Evolutionary conservation across 2,888 invertebrate species (phyloP), one percentile per base, ranked within the genome.

Genomic region (Macrophya alboannulata): DNA sequence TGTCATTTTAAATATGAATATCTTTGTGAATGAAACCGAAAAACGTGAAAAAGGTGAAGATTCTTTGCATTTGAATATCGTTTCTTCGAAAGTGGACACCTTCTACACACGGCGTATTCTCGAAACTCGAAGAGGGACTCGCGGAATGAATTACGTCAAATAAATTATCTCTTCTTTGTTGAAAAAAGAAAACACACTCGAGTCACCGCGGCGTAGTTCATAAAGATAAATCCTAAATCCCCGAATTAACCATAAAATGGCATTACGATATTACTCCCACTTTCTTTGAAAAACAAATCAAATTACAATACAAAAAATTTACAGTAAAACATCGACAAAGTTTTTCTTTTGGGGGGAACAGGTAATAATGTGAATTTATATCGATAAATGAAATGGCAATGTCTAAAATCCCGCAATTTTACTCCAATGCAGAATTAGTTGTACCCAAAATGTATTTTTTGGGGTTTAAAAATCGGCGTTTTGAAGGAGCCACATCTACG

Each of bases 121-220:
- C 51, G 25, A 40, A n/a, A 48, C 48, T 6, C n/a, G n/a, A n/a
- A n/a, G n/a, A n/a, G n/a, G 43, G 17, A 74, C 74, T n/a, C 45
- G 45, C 12, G 2, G 43, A n/a, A 72, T 72, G 1, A 72, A 72
- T 72, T 21, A 43, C n/a, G 31, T n/a, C 43, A 21, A 40, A 25
- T 72, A 43, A 31, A 25, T 12, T 31, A 72, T 72, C 65, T 65
- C 65, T 43, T 72, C 43, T 40, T 43, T 72, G 43, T 72, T 72
- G 17, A 43, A 45, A 72, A 68, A n/a, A n/a, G n/a, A n/a, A 62
- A 31, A 31, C 1, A 31, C 31, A 31, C 45, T 74, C 12, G 10
- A 21, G 21, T 74, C 21, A 21, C 12, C n/a, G 72, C 45, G n/a
- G 72, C 72, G 9, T 25, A 43, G 72, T 74, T 74, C 72, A 21